A percentile compares a stretch with the other conserved stretches of the same genome.
Conservation (phyloP, 2,113 vertebrate genomes). For the cat (Felis catus) region F.catus_Fca126_mat1.0 CM031412.1:33197501-33198000, state of each 20-base stretch:
- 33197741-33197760: not conserved
- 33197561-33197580: not conserved
- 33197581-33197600: not conserved
- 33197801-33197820: not conserved
- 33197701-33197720: not conserved
- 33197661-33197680: not conserved
- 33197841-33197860: not conserved
- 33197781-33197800: not conserved
- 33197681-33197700: not conserved
- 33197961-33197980: not conserved
- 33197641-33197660: not conserved
- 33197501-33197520: not conserved
- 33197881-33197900: not conserved
- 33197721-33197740: not conserved
- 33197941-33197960: not conserved
- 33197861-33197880: not conserved
- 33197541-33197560: not conserved
- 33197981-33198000: not conserved
- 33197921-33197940: not conserved
- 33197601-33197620: not conserved
- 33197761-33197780: not conserved
- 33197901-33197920: not conserved
- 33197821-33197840: not conserved
- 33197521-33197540: not conserved
- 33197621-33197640: not conserved